A percentile compares a stretch with the other conserved stretches of the same genome.
Evolutionary conservation across 2,797 vertebrate species (phyloP).

Genomic region (Darevskia nairensis): DNA sequence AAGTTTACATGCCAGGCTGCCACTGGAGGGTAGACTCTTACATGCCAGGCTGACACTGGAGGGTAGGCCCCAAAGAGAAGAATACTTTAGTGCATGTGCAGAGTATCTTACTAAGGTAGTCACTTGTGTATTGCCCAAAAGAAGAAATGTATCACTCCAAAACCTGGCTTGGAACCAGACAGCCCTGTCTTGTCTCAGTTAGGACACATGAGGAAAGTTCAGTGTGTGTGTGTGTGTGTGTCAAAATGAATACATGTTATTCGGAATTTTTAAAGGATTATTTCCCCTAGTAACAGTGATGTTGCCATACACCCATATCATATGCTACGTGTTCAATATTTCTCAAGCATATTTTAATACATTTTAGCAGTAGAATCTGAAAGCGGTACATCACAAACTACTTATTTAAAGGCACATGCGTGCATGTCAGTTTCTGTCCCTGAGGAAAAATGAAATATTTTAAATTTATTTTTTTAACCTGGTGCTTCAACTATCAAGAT

Average conservation of each 20-base stretch:
- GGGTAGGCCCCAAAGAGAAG: too few relatives aligned
- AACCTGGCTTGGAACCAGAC: too few relatives aligned
- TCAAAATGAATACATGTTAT: not conserved
- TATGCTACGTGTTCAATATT: not conserved
- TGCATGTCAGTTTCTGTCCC: constrained; percentile 20
- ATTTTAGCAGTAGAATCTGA: constrained; percentile 56
- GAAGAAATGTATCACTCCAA: too few relatives aligned
- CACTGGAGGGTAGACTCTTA: too few relatives aligned
- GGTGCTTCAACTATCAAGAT: constrained; percentile 78
- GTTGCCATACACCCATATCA: not conserved
- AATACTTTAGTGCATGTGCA: too few relatives aligned
- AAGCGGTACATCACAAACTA: constrained; percentile 36
- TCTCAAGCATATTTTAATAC: constrained; percentile 14
- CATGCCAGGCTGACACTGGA: too few relatives aligned
- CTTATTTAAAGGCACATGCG: not conserved
- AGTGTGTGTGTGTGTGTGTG: not conserved
- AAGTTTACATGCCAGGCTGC: too few relatives aligned
- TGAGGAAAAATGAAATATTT: constrained; percentile 54
- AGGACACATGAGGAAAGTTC: too few relatives aligned
- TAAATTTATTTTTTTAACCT: constrained; percentile 75
- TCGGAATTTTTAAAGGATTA: not conserved
- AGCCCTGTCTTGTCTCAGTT: too few relatives aligned
- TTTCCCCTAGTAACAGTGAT: not conserved
- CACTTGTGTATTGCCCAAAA: too few relatives aligned
- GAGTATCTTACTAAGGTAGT: too few relatives aligned